A percentile compares a stretch with the other conserved stretches of the same genome.
phyloP scores from a whole-genome alignment of 2,113 vertebrate genomes.

The Pseudorhombus dupliciocellatus region DNA sequence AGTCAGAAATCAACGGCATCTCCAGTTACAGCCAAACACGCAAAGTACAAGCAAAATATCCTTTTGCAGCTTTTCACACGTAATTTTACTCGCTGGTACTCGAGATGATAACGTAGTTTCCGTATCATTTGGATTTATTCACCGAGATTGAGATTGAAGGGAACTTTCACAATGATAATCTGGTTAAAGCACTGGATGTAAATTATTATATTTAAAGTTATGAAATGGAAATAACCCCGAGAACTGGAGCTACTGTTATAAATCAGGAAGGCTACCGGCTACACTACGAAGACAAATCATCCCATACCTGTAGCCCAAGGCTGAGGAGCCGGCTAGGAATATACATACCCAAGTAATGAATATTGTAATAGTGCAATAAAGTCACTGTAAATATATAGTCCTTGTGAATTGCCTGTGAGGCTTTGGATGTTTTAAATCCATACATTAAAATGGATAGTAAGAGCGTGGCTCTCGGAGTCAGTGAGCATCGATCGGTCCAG shows the following conservation, averaged over 20 bases:
- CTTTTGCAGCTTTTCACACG: neutral
- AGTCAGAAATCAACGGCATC: neutral
- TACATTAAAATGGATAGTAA: conserved; percentile 39
- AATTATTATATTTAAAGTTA: neutral
- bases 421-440: conserved; percentile 47
- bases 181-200: neutral
- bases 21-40: too few species aligned
- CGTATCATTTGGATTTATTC: neutral
- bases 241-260: neutral
- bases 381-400: conserved; percentile 51
- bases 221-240: conserved; percentile 5
- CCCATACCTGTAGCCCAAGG: conserved; percentile 16
- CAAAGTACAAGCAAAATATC: too few species aligned
- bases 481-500: conserved; percentile 20
- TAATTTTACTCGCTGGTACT: neutral
- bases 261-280: conserved; percentile 4
- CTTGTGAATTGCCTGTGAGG: conserved; percentile 2
- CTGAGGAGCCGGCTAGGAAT: neutral
- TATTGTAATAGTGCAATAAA: conserved; percentile 56
- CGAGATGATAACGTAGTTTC: neutral
- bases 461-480: neutral
- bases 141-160: neutral
- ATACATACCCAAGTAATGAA: conserved; percentile 39
- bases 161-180: neutral
- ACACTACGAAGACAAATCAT: conserved; percentile 23